phyloP scores from a whole-genome alignment of 1,140 invertebrate genomes.

The Micrasema minimum region DNA sequence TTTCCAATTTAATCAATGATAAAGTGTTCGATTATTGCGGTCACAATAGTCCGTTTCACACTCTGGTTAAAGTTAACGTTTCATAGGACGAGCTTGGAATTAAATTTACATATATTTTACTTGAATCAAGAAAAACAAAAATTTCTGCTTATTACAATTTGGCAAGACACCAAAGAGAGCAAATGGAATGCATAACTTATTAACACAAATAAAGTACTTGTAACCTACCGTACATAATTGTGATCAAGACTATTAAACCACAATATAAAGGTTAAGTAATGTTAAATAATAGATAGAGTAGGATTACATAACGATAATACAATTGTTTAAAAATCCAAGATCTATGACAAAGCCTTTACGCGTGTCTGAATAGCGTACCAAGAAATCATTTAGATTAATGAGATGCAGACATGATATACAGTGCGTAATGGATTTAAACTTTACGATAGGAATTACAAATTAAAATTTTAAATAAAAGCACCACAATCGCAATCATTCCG shows the following conservation, averaged over 20 bases:
- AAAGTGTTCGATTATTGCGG: conserved; percentile 49
- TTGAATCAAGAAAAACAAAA: neutral
- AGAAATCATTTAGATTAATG: neutral
- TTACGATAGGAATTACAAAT: too few relatives aligned
- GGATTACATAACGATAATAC: too few relatives aligned
- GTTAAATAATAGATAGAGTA: too few relatives aligned
- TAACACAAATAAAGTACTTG: too few relatives aligned
- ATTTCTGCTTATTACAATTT: neutral
- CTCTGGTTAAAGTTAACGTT: conserved; percentile 39
- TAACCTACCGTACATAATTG: too few relatives aligned
- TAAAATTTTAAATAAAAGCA: too few relatives aligned
- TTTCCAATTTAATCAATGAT: conserved; percentile 31
- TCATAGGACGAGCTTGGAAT: conserved; percentile 21
- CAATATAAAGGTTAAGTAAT: too few relatives aligned
- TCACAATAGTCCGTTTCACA: conserved; percentile 48
- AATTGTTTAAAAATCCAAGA: too few relatives aligned
- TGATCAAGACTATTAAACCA: too few relatives aligned
- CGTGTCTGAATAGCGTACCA: neutral
- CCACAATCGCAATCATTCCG: too few relatives aligned
- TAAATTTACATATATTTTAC: conserved; percentile 3
- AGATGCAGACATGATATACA: neutral
- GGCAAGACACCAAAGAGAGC: neutral
- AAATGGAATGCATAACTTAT: neutral
- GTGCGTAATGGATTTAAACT: neutral
- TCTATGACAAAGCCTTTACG: too few relatives aligned